Percentiles rank a stretch among this genome's conserved stretches.
phyloP scores from a whole-genome alignment of 2,888 invertebrate species.

The Orgyia antiqua region DNA sequence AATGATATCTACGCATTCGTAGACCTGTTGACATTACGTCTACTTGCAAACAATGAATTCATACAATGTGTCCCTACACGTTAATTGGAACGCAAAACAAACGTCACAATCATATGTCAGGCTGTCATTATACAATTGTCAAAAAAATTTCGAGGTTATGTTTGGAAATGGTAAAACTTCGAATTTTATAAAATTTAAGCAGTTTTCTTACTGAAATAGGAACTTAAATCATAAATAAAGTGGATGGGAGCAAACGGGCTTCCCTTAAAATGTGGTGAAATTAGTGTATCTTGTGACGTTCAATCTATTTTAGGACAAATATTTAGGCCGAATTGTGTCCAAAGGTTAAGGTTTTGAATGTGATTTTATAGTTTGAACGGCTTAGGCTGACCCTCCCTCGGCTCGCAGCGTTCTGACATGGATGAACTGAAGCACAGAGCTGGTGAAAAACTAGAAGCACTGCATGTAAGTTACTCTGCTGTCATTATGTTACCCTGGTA shows the following conservation, averaged over 20 bases:
- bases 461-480: conserved; percentile 61
- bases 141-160: conserved; percentile 50
- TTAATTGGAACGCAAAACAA: neutral
- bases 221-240: conserved; percentile 14
- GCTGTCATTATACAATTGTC: conserved; percentile 22
- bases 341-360: conserved; percentile 70
- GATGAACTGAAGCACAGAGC: conserved; percentile 67
- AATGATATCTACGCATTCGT: too few species aligned
- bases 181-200: conserved; percentile 28
- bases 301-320: conserved; percentile 65
- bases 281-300: conserved; percentile 37
- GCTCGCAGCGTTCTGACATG: conserved; percentile 50
- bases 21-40: too few species aligned
- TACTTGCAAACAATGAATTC: too few species aligned
- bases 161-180: conserved; percentile 41
- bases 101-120: conserved; percentile 28
- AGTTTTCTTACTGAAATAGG: conserved; percentile 21
- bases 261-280: conserved; percentile 21
- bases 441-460: conserved; percentile 66
- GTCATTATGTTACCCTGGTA: conserved; percentile 40
- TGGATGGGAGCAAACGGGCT: conserved; percentile 14
- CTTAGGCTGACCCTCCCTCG: conserved; percentile 41
- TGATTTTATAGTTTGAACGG: conserved; percentile 49
- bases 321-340: conserved; percentile 65
- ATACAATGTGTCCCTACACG: too few species aligned